These are phyloP conservation scores for Oreotrochilus melanogaster DNA, from an alignment of 2,113 vertebrate genomes.

Conservation along the genomic window DNA sequence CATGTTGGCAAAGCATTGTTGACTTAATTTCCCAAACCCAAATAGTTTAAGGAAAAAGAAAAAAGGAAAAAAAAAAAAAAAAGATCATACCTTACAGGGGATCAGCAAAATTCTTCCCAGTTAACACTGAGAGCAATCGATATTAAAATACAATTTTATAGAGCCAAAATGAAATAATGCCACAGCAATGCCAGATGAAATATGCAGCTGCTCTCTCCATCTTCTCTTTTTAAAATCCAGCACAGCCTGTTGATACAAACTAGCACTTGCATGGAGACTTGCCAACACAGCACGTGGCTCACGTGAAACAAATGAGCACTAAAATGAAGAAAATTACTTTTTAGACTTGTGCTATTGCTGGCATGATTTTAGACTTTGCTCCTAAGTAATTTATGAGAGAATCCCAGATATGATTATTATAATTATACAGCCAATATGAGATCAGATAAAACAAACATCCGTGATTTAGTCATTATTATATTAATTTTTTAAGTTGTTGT, in stretches of 20 bases:
- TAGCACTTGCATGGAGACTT: not conserved
- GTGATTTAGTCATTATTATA: not conserved
- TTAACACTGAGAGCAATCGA: not conserved
- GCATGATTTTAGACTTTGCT: not conserved
- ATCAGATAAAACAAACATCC: not conserved
- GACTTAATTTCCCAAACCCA: not conserved
- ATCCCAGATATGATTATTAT: not conserved
- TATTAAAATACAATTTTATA: not conserved
- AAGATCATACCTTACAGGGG: not conserved
- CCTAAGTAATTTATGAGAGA: not conserved
- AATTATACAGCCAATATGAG: not conserved
- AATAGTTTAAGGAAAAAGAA: not conserved
- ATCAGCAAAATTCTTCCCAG: not conserved
- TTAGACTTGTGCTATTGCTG: not conserved
- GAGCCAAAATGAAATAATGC: accelerated
- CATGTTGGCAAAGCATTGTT: not conserved
- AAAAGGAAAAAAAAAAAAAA: too few species aligned
- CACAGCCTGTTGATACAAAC: not conserved
- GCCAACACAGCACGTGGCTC: not conserved
- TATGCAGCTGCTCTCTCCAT: not conserved
- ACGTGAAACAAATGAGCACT: not conserved
- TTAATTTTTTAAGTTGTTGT: not conserved
- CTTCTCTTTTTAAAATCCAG: not conserved
- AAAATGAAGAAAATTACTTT: not conserved
- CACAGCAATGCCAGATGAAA: not conserved